Evolutionary conservation across 2,797 vertebrate species (phyloP), one percentile per base, ranked within the genome.

Genomic region (Orestias chungarensis): DNA sequence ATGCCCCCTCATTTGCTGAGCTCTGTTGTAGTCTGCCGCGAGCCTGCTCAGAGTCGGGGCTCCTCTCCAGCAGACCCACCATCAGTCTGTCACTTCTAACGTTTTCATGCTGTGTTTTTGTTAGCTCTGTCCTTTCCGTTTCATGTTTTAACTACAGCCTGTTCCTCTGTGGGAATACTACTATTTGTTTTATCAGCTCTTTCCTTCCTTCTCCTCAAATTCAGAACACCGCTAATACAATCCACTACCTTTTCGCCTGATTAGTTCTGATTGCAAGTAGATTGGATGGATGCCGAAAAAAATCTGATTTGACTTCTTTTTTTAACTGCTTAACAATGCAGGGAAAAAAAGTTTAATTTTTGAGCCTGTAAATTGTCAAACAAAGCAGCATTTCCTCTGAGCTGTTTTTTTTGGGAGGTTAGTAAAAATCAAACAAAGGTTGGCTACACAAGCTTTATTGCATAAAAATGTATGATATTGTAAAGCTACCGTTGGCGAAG

Each of bases 21-120:
- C 66, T 78, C 61, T 54, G 71, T 79, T 68, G 59, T 69, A 73
- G 80, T 78, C 31, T 62, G 78, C 78, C 85, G 72, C 67, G 31
- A 66, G 82, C 72, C 70, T 54, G 75, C 79, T 75, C 73, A 57
- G 44, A 50, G 76, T 80, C 78, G 62, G 54, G 82, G 68, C 59
- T 46, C 14, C 67, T 70, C 76, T 74, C 70, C 44, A 52, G n/a
- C 73, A 82, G 57, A 77, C 69, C 23, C 29, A 31, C 71, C 75
- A 65, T 40, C 43, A 11, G 55, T 47, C 70, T 52, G 78, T 84
- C 77, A 81, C 73, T 10, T 55, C 18, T n/a, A 69, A 61, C 59
- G 15, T 47, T 54, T 42, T 54, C 44, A 20, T 15, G 10, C 50
- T 29, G 23, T 59, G 17, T 33, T 73, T n/a, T 66, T 44, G 17